phyloP scores from a whole-genome alignment of 1,140 invertebrate species.

The Parasteatoda tepidariorum region DNA sequence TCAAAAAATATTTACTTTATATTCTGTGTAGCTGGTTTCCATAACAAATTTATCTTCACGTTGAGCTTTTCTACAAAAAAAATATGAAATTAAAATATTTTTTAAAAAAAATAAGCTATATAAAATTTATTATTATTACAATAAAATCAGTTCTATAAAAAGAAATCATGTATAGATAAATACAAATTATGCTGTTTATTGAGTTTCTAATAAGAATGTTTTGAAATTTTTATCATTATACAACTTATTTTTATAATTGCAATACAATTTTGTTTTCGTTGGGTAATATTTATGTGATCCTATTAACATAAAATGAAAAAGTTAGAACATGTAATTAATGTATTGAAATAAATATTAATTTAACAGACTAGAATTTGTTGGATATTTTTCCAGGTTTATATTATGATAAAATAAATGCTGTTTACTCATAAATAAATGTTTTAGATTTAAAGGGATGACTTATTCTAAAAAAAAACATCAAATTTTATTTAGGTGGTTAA shows the following conservation, averaged over 20 bases:
- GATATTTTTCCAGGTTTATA: too few species aligned
- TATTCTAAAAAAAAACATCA: too few species aligned
- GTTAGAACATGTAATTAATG: too few species aligned
- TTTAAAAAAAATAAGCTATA: background rate
- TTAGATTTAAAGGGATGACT: too few species aligned
- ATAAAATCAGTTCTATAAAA: background rate
- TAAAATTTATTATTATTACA: background rate
- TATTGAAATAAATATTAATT: too few species aligned
- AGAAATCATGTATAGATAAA: background rate
- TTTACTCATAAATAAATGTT: too few species aligned
- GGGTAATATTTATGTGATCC: too few species aligned
- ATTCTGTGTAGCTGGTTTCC: constrained; percentile 82
- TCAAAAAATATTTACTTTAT: constrained; percentile 75
- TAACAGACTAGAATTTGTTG: too few species aligned
- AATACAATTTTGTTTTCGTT: too few species aligned
- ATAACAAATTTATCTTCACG: constrained; percentile 83
- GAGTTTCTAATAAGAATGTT: background rate
- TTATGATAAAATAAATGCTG: too few species aligned
- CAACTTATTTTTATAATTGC: background rate
- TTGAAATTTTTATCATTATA: background rate
- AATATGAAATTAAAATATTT: background rate
- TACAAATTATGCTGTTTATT: background rate
- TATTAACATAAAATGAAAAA: too few species aligned
- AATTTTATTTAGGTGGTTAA: too few species aligned
- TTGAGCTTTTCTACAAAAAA: constrained; percentile 74